Base-by-base conservation (phyloP, 2,888 invertebrate genomes). In the Cryptops parisi region DNA sequence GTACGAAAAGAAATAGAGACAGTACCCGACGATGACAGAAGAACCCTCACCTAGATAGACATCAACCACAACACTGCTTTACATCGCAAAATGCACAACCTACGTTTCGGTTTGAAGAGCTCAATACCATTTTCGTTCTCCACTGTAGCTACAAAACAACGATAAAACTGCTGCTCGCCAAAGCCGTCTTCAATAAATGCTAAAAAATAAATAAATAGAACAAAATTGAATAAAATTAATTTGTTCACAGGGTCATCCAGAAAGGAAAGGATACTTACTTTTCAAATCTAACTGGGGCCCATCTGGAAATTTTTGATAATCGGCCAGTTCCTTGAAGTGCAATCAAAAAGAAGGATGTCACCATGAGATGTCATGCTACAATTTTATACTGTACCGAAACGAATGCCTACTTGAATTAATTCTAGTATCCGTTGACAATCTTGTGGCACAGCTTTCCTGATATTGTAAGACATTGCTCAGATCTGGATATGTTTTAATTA, bases 1-100 rank as follows among this genome's bases (percentile, higher is more conserved):
- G 69, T 89, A 93, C 1, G 78, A 77, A 55, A 77, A 79, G 69
- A 81, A 90, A 69, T 81, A 91, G 17, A 93, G 66, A 0, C 84
- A 79, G 67, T 83, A 89, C 0, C 88, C 91, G 45, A 84, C 72
- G 26, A 47, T 2, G 33, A 33, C 9, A 9, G 33, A 33, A 9
- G 6, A n/a, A n/a, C n/a, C n/a, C n/a, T n/a, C n/a, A n/a, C n/a
- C n/a, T n/a, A n/a, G n/a, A n/a, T n/a, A n/a, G n/a, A n/a, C n/a
- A n/a, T n/a, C n/a, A n/a, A n/a, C n/a, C n/a, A n/a, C n/a, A n/a
- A n/a, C n/a, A n/a, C n/a, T n/a, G n/a, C n/a, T n/a, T n/a, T n/a
- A n/a, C n/a, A n/a, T n/a, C n/a, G n/a, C n/a, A n/a, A n/a, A n/a
- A n/a, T n/a, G n/a, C n/a, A n/a, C n/a, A n/a, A n/a, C n/a, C n/a